phyloP scores from a whole-genome alignment of 2,113 vertebrate species.

The Bujurquina vittata region DNA sequence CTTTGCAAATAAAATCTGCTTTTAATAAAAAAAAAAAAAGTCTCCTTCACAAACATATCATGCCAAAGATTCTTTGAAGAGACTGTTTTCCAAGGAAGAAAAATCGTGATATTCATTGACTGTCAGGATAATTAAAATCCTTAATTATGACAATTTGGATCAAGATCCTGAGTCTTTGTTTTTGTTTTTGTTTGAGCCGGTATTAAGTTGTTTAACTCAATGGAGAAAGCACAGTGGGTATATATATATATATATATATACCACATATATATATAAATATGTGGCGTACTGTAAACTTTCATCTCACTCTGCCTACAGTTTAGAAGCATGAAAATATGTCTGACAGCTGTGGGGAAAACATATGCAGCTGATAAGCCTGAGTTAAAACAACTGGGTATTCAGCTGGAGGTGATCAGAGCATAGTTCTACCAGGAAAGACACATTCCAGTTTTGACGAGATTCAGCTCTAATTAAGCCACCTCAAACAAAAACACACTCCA shows the following conservation, averaged over 20 bases:
- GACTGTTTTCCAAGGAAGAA: neutral
- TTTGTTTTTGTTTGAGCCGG: neutral
- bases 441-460: slow-evolving; percentile 37
- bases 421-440: slow-evolving; percentile 27
- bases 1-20: slow-evolving; percentile 5
- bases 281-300: slow-evolving; percentile 24
- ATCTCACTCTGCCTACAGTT: slow-evolving; percentile 6
- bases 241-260: too few relatives aligned
- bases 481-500: neutral
- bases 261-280: too few relatives aligned
- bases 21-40: slow-evolving; percentile 18
- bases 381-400: slow-evolving; percentile 56
- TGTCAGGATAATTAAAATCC: neutral
- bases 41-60: slow-evolving; percentile 24
- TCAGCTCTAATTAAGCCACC: slow-evolving; percentile 21
- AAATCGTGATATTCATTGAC: neutral
- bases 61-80: slow-evolving; percentile 52
- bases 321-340: slow-evolving; percentile 39
- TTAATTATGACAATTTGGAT: too few relatives aligned
- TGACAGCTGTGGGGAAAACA: slow-evolving; percentile 56
- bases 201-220: slow-evolving; percentile 27
- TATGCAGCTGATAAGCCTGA: slow-evolving; percentile 57
- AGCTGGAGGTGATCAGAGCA: slow-evolving; percentile 45
- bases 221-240: neutral
- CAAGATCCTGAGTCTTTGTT: neutral